phyloP scores from a whole-genome alignment of 2,113 vertebrate species.

The Balaenoptera acutorostrata region DNA sequence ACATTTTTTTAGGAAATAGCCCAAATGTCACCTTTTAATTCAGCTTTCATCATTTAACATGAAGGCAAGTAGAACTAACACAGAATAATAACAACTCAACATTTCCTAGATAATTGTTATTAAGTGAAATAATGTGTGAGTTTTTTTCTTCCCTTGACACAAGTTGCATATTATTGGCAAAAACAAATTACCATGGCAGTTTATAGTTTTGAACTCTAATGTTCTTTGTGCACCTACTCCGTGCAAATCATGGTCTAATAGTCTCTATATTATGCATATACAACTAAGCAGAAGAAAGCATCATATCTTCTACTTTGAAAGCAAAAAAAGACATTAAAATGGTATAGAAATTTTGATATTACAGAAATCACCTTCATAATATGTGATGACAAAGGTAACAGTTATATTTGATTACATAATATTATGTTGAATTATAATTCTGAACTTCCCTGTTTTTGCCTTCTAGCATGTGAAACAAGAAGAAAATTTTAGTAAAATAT shows the following conservation, averaged over 20 bases:
- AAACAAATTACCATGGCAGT: not conserved
- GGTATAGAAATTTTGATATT: not conserved
- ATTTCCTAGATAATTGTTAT: conserved; percentile 51
- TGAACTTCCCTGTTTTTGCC: not conserved
- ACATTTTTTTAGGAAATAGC: conserved; percentile 44
- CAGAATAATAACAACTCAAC: conserved; percentile 40
- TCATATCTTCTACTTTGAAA: not conserved
- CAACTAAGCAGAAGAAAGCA: not conserved
- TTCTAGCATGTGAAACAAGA: not conserved
- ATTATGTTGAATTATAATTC: not conserved
- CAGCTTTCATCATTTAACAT: conserved; percentile 48
- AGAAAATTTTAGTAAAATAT: not conserved
- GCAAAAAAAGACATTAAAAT: not conserved
- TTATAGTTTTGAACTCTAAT: conserved; percentile 3
- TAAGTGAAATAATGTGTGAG: conserved; percentile 17
- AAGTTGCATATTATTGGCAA: not conserved
- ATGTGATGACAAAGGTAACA: not conserved
- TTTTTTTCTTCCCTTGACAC: conserved; percentile 29
- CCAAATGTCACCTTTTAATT: conserved; percentile 67
- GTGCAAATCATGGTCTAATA: not conserved
- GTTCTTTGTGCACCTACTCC: not conserved
- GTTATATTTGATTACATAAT: not conserved
- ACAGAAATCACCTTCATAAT: not conserved
- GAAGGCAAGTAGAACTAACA: conserved; percentile 52
- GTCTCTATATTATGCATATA: not conserved